Percentiles rank a stretch among this genome's conserved stretches.
These are phyloP conservation scores for Trinorchestia longiramus DNA, from an alignment of 1,140 invertebrate genomes.

Conservation along the genomic window DNA sequence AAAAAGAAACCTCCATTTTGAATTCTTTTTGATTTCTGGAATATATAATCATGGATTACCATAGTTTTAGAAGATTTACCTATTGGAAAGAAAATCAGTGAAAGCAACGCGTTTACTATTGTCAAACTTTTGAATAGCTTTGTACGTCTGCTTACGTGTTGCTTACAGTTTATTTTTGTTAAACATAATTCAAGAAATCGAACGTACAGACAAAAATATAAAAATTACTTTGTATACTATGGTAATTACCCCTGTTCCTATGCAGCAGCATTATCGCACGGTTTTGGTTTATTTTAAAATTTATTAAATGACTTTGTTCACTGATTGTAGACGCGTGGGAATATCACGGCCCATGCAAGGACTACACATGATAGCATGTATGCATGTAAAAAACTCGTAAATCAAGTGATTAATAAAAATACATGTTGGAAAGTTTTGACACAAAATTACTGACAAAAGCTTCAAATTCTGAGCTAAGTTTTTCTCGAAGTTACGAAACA, in stretches of 20 bases:
- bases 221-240: too few relatives aligned
- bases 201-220: background rate
- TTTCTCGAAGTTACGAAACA: background rate
- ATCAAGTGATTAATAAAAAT: background rate
- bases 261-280: too few relatives aligned
- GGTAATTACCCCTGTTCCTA: too few relatives aligned
- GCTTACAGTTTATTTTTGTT: background rate
- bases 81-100: background rate
- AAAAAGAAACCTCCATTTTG: background rate
- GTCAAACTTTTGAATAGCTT: background rate
- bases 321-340: too few relatives aligned
- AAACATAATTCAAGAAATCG: background rate
- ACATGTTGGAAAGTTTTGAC: background rate
- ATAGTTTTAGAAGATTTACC: background rate
- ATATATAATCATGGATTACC: background rate
- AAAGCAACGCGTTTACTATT: background rate
- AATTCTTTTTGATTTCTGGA: background rate
- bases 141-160: background rate
- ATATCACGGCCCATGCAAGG: too few relatives aligned
- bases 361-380: too few relatives aligned
- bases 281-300: too few relatives aligned
- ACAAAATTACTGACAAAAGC: background rate
- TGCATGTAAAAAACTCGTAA: background rate
- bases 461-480: background rate
- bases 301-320: too few relatives aligned